Evolutionary conservation across 2,797 vertebrate species (phyloP), one percentile per base, ranked within the genome.

Genomic region (Hipposideros larvatus): DNA sequence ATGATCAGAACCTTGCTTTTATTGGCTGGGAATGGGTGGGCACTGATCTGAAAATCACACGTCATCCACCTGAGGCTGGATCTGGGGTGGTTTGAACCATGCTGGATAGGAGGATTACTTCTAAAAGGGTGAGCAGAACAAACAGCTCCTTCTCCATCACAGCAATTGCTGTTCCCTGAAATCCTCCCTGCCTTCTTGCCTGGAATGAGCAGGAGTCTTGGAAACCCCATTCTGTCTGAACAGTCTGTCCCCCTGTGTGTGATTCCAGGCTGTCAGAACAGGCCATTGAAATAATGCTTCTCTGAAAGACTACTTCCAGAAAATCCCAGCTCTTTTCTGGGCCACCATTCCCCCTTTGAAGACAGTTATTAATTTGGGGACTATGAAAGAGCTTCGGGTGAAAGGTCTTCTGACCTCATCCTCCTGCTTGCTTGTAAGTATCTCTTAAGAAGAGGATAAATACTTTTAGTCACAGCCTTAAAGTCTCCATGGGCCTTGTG

Each of bases 251-350:
- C 70, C 77, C 46, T 68, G 8, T 41, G 11, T 48, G 28, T 84
- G 89, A 95, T 85, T 70, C 51, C 55, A 83, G 65, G 55, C 18
- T 97, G 93, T 87, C 65, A 90, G 83, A 65, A 53, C 15, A 10
- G 48, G 41, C 15, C 78, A 37, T 0, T 71, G 59, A 92, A 94
- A 95, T 84, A 87, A 85, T 37, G 66, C 70, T 91, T 95, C 70
- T 63, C 41, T 34, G 68, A 97, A 95, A 91, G 94, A 66, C 37
- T 31, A 31, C 95, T 97, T 96, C 86, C 94, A 96, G 95, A 94
- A 98, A 97, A 73, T 53, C 78, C 79, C 43, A 75, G 89, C 91
- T 74, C 31, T 80, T 89, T 84, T 22, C 70, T 91, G 74, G 41
- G 28, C 92, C 59, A 93, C 55, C 61, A 68, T 93, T 68, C 28